phyloP scores from a whole-genome alignment of 53 echinoderm and acorn worm genomes.

The Stichopus horrens region DNA sequence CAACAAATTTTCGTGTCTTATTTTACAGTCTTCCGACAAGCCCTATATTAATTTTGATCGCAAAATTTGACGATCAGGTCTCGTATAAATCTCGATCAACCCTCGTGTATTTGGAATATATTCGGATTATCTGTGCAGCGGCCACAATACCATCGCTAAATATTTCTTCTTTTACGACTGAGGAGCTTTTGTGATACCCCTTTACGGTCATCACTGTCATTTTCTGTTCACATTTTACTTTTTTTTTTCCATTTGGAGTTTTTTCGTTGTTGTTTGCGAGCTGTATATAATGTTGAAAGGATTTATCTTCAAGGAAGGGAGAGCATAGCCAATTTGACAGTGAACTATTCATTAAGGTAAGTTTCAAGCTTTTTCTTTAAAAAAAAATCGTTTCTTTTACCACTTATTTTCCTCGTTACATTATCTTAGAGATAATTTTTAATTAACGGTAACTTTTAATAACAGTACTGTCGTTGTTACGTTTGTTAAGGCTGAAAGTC shows the following conservation, averaged over 20 bases:
- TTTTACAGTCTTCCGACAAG: conserved; percentile 17
- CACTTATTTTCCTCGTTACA: too few species aligned
- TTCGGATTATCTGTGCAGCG: conserved; percentile 11
- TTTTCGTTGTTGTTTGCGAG: not conserved
- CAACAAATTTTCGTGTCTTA: conserved; percentile 31
- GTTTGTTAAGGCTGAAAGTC: too few species aligned
- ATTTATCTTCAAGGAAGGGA: not conserved
- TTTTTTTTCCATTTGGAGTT: not conserved
- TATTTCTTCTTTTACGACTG: not conserved
- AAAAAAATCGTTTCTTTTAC: too few species aligned
- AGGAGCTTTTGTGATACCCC: not conserved
- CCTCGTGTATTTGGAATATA: conserved; percentile 23
- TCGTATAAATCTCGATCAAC: not conserved
- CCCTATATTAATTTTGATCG: too few species aligned
- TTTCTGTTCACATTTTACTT: not conserved
- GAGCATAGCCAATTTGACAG: not conserved
- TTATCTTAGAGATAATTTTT: too few species aligned
- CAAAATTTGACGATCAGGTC: not conserved
- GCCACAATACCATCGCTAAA: not conserved
- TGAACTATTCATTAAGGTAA: not conserved
- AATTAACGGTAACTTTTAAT: too few species aligned
- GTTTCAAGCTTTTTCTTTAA: not conserved
- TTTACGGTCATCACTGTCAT: not conserved
- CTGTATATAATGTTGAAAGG: not conserved
- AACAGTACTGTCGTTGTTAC: too few species aligned